Conservation (phyloP, 2,113 vertebrate genomes). For the Aphyosemion australe region DNA sequence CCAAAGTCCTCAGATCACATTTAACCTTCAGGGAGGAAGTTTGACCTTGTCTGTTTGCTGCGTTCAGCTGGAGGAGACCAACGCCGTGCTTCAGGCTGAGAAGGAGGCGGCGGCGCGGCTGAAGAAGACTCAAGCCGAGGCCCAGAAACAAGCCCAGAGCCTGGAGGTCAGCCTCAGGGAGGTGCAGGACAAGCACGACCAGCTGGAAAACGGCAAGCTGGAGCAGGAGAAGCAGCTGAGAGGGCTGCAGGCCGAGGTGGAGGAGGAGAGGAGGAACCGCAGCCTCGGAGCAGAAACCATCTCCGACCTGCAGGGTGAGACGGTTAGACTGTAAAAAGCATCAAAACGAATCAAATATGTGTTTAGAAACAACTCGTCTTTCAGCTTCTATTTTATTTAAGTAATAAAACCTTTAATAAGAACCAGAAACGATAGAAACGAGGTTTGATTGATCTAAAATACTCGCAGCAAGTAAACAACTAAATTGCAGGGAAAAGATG, state of each 20-base stretch:
- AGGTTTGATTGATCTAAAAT: too few relatives aligned
- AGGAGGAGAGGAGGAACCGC: conserved; percentile 87
- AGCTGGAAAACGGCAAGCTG: conserved; percentile 87
- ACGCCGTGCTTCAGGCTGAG: conserved; percentile 83
- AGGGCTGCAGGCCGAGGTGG: conserved; percentile 88
- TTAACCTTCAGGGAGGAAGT: background rate
- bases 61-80: conserved; percentile 88
- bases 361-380: background rate
- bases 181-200: conserved; percentile 87
- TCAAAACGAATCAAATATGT: background rate
- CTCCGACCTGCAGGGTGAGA: conserved; percentile 91
- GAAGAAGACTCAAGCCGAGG: conserved; percentile 90
- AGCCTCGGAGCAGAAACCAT: conserved; percentile 87
- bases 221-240: conserved; percentile 91
- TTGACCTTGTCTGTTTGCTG: background rate
- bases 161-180: conserved; percentile 89
- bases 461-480: conserved; percentile 21
- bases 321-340: background rate
- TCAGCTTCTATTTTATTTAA: background rate
- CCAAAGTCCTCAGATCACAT: background rate
- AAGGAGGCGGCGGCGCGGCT: conserved; percentile 85
- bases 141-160: conserved; percentile 89
- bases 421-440: background rate
- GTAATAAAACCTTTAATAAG: too few relatives aligned
- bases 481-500: conserved; percentile 17